Base-by-base conservation (phyloP, 1,140 invertebrate species). In the Drosophila melanica region DNA sequence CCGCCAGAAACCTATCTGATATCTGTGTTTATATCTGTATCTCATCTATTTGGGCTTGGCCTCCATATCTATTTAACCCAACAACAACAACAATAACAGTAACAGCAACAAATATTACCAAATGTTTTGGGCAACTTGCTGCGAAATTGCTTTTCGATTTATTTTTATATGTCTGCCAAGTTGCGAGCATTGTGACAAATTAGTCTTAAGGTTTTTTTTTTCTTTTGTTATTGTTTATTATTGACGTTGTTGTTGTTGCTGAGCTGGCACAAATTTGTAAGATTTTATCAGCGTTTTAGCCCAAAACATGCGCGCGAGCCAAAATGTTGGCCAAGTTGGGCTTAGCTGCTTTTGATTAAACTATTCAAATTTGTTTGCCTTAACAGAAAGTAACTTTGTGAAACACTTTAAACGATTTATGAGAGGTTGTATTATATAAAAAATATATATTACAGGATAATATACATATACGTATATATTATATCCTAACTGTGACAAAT, bases 61-160 rank as follows among this genome's bases (percentile, higher is more conserved):
- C 75, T 73, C 66, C 64, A 78, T 77, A 77, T 68, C 64, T 76
- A 80, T 81, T 85, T 86, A 82, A 79, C 82, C 67, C 82, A 78
- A 81, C 39, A 85, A 81, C 63, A 80, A 62, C 39, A 57, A 48
- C 47, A 68, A 42, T 23, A 71, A 11, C 44, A 69, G 30, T 11
- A 75, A 72, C 35, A 65, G n/a, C 58, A 62, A 39, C 50, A 39
- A 67, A 63, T 64, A 77, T 16, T 54, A 14, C 14, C 14, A 57
- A 84, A 84, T 84, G 73, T 80, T 80, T 80, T 47, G 72, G 78
- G 50, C 77, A 79, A 79, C 77, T 80, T 65, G 71, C 79, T 81
- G 74, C 77, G 84, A 89, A 90, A 89, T 89, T 89, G 84, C 79
- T 89, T 89, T 89, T 89, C 84, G 84, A 89, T 89, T 89, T 89